Base-by-base conservation (phyloP, 2,888 invertebrate species). In the Hypolimnas misippus region DNA sequence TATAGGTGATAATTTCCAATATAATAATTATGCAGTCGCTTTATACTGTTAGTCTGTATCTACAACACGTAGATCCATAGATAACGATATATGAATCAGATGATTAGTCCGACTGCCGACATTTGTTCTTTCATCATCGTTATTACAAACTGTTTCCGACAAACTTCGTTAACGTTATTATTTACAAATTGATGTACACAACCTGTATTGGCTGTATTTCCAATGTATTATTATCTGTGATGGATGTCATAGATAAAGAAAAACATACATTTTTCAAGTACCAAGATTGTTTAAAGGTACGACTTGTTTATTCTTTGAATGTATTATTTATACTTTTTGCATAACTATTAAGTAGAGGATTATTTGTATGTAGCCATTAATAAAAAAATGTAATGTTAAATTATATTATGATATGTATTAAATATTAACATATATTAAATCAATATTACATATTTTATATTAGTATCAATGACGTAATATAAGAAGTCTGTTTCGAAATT, bases 1-100 rank as follows among this genome's bases (percentile, higher is more conserved):
- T 38, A 38, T 38, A n/a, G 1, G 12, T 12, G n/a, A 49, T 51
- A 64, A 49, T 50, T 53, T 58, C n/a, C 14, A 14, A 29, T 58
- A 38, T 17, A 51, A 8, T 14, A 31, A 35, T 33, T 12, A 50
- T 16, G 40, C 55, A 55, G 21, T 10, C 16, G 17, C 38, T 19
- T 16, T n/a, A 29, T 49, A 51, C 25, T 33, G 19, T 40, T 42
- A 21, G 10, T 14, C 16, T 54, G 21, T 40, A 57, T 44, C 31
- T 53, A 40, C 53, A 62, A 60, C 40, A 57, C 53, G 40, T 56
- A 60, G 58, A 59, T 65, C 50, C 46, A 33, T 17, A 57, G 66
- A 62, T 66, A 63, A 66, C 52, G 42, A 50, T 50, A 55, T 68
- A 65, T 70, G 67, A 70, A 65, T 70, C 69, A 70, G 63, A 66